These are phyloP conservation scores for Aviceda subcristata DNA, from an alignment of 2,113 vertebrate genomes.

Conservation along the genomic window DNA sequence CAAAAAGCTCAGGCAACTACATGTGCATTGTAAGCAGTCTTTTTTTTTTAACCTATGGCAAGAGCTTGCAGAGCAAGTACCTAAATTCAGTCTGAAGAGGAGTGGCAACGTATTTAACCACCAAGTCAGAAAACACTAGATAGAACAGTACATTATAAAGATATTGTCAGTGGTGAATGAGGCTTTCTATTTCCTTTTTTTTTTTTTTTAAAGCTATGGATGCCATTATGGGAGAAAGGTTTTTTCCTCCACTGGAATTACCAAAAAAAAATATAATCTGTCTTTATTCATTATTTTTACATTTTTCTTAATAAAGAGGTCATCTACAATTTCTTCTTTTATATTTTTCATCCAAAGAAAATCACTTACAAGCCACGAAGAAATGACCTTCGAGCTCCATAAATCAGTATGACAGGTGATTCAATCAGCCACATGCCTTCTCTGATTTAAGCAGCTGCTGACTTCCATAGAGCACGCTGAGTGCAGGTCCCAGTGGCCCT, in stretches of 20 bases:
- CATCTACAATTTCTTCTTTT: not conserved
- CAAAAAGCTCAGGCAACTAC: not conserved
- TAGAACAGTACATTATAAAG: not conserved
- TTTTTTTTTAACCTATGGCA: not conserved
- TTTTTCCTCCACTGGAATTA: not conserved
- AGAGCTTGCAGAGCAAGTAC: not conserved
- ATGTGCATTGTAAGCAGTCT: not conserved
- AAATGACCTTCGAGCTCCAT: slow-evolving; percentile 49
- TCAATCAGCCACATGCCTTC: slow-evolving; percentile 48
- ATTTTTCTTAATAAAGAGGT: not conserved
- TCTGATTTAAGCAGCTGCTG: slow-evolving; percentile 50
- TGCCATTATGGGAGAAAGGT: not conserved
- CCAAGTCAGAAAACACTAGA: not conserved
- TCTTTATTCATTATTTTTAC: not conserved
- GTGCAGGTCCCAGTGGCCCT: not conserved
- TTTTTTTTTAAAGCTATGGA: not conserved
- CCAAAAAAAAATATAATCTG: not conserved
- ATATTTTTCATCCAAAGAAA: not conserved
- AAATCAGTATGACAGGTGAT: slow-evolving; percentile 63
- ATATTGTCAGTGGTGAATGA: not conserved
- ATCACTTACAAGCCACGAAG: not conserved
- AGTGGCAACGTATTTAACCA: not conserved
- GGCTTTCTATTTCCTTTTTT: not conserved
- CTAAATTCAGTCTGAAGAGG: not conserved
- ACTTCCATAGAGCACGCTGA: not conserved